These are phyloP conservation scores for Tapirus terrestris DNA, from an alignment of 2,113 vertebrate species.

Conservation along the genomic window DNA sequence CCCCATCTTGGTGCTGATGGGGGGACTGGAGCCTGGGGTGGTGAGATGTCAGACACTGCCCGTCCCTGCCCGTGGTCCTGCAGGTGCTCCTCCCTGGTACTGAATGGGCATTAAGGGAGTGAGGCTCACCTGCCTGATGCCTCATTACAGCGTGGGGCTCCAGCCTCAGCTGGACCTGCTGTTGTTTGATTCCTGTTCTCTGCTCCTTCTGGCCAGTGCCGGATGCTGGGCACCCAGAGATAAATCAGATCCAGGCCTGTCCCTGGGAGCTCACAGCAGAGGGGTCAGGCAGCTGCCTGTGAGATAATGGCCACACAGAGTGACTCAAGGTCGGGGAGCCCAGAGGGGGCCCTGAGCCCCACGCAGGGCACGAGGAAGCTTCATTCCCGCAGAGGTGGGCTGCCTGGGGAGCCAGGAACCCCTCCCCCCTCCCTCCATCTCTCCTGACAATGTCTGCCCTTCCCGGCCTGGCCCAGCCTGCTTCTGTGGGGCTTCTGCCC, in stretches of 20 bases:
- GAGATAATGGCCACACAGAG: background rate
- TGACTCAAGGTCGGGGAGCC: background rate
- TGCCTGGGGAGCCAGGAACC: background rate
- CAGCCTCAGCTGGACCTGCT: background rate
- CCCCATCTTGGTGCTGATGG: background rate
- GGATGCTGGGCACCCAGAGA: background rate
- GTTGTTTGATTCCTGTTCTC: background rate
- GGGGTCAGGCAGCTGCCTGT: background rate
- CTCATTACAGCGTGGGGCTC: background rate
- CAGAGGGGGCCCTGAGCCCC: background rate
- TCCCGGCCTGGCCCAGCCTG: background rate
- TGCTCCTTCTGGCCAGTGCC: background rate
- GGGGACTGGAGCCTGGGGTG: background rate
- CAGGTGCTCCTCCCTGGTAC: rapidly evolving
- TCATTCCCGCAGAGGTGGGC: background rate
- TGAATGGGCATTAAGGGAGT: background rate
- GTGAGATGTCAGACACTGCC: background rate
- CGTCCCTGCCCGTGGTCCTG: background rate
- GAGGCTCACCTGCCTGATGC: background rate
- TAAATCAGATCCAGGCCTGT: background rate
- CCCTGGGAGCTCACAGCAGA: background rate
- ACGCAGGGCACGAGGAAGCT: background rate
- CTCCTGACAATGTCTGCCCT: too few relatives aligned
- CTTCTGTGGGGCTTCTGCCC: background rate
- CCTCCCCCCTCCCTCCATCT: background rate